Conservation (phyloP, 2,113 vertebrate genomes). For the Henicopernis longicauda region DNA sequence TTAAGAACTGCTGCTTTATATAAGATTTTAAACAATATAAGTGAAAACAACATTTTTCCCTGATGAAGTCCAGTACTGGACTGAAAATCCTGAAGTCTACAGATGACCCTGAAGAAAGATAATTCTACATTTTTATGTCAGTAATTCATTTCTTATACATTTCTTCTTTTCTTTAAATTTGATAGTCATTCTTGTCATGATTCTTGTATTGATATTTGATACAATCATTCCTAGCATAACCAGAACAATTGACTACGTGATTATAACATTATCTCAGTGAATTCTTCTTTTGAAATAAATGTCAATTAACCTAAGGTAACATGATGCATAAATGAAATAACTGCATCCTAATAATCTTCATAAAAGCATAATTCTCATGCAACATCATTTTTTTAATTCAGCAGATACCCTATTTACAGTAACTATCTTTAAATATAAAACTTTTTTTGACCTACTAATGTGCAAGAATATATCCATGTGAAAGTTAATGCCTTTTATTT, state of each 20-base stretch:
- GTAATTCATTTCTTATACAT: not conserved
- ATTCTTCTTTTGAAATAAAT: slow-evolving; percentile 8
- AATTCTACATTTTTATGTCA: not conserved
- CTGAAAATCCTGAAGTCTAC: not conserved
- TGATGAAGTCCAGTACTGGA: not conserved
- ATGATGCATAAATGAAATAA: not conserved
- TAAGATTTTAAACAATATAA: not conserved
- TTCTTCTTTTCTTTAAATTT: not conserved
- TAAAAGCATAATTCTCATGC: not conserved
- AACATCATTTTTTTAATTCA: not conserved
- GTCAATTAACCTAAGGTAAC: slow-evolving; percentile 4
- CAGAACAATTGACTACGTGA: not conserved
- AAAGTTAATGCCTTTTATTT: not conserved
- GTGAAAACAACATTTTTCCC: not conserved
- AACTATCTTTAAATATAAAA: not conserved
- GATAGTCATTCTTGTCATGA: not conserved
- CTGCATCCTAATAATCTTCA: not conserved
- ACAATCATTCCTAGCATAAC: not conserved
- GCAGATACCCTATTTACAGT: not conserved
- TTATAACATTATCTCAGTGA: not conserved
- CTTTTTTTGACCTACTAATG: not conserved
- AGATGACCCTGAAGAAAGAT: not conserved
- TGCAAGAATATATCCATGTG: not conserved
- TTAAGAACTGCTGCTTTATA: not conserved
- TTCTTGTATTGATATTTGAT: not conserved